Percentiles rank a stretch among this genome's conserved stretches.
phyloP scores from a whole-genome alignment of 2,797 vertebrate genomes.

The Sebastes diaconus region DNA sequence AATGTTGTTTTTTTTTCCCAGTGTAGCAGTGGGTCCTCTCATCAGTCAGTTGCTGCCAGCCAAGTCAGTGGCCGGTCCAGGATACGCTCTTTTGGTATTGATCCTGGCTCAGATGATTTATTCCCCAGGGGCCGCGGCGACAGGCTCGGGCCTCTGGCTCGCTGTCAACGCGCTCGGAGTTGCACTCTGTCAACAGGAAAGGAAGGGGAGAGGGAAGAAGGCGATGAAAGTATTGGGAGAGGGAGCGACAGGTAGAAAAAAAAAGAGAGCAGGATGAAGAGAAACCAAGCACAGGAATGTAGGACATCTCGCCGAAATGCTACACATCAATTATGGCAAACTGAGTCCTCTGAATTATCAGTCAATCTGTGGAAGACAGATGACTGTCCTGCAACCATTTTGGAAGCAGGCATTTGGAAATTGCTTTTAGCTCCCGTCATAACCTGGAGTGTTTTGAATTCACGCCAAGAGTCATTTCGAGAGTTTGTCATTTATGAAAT shows the following conservation, averaged over 20 bases:
- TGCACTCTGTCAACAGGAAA: conserved; percentile 51
- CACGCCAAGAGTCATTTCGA: background rate
- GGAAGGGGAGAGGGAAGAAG: conserved; percentile 11
- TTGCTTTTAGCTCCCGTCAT: background rate
- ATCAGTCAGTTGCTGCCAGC: conserved; percentile 56
- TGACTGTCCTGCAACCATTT: background rate
- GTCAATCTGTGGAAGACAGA: background rate
- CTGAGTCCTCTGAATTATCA: conserved; percentile 2
- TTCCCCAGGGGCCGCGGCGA: conserved; percentile 48
- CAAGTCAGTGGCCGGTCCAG: conserved; percentile 38
- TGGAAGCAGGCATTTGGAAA: background rate
- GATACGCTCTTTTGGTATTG: conserved; percentile 65
- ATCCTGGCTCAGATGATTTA: conserved; percentile 72
- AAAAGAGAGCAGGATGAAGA: background rate
- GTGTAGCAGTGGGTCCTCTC: conserved; percentile 22
- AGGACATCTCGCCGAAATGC: conserved; percentile 4
- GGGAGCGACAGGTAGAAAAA: background rate
- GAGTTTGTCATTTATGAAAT: background rate
- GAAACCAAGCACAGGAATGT: conserved; percentile 2
- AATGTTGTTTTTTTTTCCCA: conserved; percentile 48
- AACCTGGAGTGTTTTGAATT: background rate
- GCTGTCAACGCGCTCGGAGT: conserved; percentile 61
- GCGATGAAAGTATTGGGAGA: conserved; percentile 5
- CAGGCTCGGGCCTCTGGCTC: conserved; percentile 45
- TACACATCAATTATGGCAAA: conserved; percentile 10